These are phyloP conservation scores for Oxytorus armatus DNA, from an alignment of 2,888 invertebrate genomes.

Conservation along the genomic window DNA sequence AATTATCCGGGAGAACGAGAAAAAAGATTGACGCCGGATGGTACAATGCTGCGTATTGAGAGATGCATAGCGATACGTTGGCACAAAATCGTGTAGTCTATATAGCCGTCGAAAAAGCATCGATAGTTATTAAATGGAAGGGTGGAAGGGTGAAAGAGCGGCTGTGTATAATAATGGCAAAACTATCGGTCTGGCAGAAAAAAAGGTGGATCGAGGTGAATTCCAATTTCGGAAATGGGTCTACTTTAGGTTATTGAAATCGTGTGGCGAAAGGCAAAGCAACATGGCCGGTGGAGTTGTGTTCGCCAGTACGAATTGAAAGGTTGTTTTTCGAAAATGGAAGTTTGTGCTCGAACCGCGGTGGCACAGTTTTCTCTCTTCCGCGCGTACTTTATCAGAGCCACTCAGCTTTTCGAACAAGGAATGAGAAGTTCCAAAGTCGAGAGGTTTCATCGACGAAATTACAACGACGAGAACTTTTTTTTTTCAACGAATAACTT, in stretches of 20 bases:
- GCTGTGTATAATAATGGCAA: conserved; percentile 57
- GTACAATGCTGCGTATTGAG: conserved; percentile 9
- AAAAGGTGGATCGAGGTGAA: conserved; percentile 39
- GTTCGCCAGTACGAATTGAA: conserved; percentile 35
- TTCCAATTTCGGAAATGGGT: conserved; percentile 65
- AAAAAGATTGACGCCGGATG: conserved; percentile 13
- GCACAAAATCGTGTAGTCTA: conserved; percentile 6
- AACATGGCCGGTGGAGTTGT: neutral
- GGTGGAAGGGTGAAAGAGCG: conserved; percentile 39
- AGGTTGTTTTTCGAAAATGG: conserved; percentile 33
- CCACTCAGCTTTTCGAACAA: neutral
- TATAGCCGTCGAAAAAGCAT: conserved; percentile 6
- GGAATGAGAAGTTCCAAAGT: conserved; percentile 17
- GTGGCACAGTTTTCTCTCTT: neutral
- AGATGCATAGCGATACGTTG: conserved; percentile 6
- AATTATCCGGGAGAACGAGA: neutral
- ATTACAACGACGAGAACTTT: neutral
- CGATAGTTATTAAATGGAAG: conserved; percentile 53
- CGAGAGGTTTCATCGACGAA: neutral
- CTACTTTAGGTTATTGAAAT: conserved; percentile 65
- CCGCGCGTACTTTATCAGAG: neutral
- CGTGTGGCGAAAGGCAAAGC: conserved; percentile 46
- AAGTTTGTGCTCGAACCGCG: conserved; percentile 33
- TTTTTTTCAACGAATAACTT: neutral
- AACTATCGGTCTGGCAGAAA: conserved; percentile 31